phyloP scores from a whole-genome alignment of 2,797 vertebrate species.

The Lates japonicus region DNA sequence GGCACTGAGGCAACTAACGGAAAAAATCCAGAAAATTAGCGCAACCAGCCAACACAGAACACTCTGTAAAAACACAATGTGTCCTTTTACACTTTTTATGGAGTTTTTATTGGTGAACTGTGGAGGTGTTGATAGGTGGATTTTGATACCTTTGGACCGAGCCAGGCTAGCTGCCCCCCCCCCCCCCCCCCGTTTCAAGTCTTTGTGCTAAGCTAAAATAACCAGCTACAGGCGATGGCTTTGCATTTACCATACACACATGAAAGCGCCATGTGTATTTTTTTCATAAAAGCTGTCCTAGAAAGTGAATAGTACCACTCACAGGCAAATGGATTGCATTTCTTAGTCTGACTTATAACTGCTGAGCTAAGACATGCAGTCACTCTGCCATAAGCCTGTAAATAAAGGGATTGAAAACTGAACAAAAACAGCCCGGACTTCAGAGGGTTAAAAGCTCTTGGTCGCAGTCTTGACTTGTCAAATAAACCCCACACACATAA shows the following conservation, averaged over 20 bases:
- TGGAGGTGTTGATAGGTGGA: neutral
- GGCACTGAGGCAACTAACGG: neutral
- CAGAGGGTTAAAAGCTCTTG: slow-evolving; percentile 64
- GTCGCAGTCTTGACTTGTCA: slow-evolving; percentile 31
- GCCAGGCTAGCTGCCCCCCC: neutral
- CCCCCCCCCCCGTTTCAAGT: neutral
- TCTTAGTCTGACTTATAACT: neutral
- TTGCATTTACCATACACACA: neutral
- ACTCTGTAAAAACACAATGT: neutral
- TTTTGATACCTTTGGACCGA: neutral
- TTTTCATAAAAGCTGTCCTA: neutral
- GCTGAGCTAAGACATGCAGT: slow-evolving; percentile 3
- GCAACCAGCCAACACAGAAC: neutral
- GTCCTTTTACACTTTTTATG: too few species aligned
- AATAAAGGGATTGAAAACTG: slow-evolving; percentile 11
- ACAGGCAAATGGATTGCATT: neutral
- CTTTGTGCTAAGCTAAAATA: neutral
- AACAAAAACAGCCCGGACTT: slow-evolving; percentile 1
- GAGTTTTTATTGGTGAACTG: neutral
- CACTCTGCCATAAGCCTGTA: slow-evolving; percentile 14
- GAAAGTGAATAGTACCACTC: neutral
- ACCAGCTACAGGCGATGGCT: neutral
- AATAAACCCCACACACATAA: slow-evolving; percentile 6
- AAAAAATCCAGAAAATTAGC: neutral
- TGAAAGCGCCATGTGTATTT: neutral